Conservation (phyloP, 1,140 invertebrate species). For the Euwallacea fornicatus region DNA sequence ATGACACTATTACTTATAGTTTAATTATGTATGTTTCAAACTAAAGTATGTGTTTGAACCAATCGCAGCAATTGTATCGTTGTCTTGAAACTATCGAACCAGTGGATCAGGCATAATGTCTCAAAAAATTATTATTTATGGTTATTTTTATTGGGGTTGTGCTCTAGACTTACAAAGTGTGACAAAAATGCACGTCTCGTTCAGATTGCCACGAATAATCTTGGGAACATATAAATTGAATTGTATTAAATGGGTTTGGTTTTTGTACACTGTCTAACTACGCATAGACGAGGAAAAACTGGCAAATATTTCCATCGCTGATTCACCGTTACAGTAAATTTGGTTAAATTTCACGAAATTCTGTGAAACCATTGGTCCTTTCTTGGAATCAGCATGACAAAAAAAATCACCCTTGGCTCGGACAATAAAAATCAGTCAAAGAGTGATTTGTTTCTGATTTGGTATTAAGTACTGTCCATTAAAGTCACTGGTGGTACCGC, state of each 20-base stretch:
- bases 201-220: conserved; percentile 13
- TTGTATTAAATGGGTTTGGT: conserved; percentile 15
- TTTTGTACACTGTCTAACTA: conserved; percentile 3
- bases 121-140: no score
- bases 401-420: no score
- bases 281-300: conserved; percentile 2
- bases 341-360: no score
- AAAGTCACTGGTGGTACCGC: background rate
- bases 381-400: no score
- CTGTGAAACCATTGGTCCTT: no score
- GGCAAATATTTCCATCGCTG: no score
- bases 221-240: conserved; percentile 26
- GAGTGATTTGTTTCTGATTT: conserved; percentile 36
- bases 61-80: no score
- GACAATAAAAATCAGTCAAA: conserved; percentile 32
- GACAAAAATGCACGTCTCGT: conserved; percentile 19
- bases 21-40: no score
- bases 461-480: conserved; percentile 14
- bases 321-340: no score
- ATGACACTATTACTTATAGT: conserved; percentile 5
- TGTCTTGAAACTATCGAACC: no score
- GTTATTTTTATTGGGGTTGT: background rate
- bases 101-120: no score
- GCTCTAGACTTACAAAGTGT: conserved; percentile 6
- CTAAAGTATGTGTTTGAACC: no score